These are phyloP conservation scores for Zenarchopterus dispar DNA, from an alignment of 2,797 vertebrate genomes.

Conservation along the genomic window DNA sequence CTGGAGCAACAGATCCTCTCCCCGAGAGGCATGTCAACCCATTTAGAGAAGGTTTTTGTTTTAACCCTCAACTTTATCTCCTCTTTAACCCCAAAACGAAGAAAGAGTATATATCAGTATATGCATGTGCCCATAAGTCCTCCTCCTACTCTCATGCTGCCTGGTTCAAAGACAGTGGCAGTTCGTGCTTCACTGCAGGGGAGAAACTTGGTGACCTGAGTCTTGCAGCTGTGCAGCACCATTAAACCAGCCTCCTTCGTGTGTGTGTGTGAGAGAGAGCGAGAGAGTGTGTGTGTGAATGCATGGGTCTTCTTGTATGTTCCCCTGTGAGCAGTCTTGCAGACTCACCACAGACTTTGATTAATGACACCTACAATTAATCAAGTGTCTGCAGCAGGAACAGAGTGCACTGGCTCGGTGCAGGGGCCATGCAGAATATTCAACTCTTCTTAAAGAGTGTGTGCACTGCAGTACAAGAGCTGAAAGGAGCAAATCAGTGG, in stretches of 20 bases:
- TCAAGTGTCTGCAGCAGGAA: conserved; percentile 66
- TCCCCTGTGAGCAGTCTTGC: conserved; percentile 68
- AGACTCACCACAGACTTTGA: conserved; percentile 74
- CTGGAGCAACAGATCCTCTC: conserved; percentile 29
- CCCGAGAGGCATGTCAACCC: conserved; percentile 47
- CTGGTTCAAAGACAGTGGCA: conserved; percentile 48
- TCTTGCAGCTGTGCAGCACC: conserved; percentile 44
- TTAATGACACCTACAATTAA: conserved; percentile 77
- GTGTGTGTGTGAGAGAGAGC: conserved; percentile 25
- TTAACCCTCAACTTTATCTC: conserved; percentile 8
- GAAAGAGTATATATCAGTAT: conserved; percentile 3
- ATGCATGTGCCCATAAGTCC: conserved; percentile 4
- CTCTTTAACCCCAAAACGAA: conserved; percentile 15
- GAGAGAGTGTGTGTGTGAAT: conserved; percentile 12
- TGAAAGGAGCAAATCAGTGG: neutral
- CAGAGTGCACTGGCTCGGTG: conserved; percentile 49
- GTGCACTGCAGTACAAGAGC: conserved; percentile 42
- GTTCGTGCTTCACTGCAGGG: conserved; percentile 62
- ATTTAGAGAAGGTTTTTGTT: conserved; percentile 33
- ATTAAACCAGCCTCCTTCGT: conserved; percentile 19
- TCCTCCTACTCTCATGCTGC: conserved; percentile 2
- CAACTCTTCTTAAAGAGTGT: conserved; percentile 25
- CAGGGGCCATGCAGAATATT: conserved; percentile 50
- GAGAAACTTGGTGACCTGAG: conserved; percentile 69
- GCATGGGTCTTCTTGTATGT: conserved; percentile 35